phyloP scores from a whole-genome alignment of 2,888 invertebrate species.

The Melinaea menophilus region DNA sequence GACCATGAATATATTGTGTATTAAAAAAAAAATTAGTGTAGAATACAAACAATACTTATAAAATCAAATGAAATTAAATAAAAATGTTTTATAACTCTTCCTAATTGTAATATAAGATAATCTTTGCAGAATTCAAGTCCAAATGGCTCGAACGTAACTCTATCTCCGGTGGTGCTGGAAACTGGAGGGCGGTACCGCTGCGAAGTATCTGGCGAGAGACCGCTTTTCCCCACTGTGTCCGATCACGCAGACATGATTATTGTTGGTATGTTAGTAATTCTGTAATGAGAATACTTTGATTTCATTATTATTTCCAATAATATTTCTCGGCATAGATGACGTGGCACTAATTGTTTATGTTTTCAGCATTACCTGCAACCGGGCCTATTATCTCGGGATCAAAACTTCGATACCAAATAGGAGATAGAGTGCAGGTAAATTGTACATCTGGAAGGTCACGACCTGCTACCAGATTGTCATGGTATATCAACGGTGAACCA shows the following conservation, averaged over 20 bases:
- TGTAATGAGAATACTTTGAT: too few relatives aligned
- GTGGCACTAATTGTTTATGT: too few relatives aligned
- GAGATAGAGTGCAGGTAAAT: slow-evolving; percentile 89
- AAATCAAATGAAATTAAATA: too few relatives aligned
- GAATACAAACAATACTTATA: too few relatives aligned
- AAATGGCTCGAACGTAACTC: slow-evolving; percentile 80
- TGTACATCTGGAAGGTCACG: slow-evolving; percentile 90
- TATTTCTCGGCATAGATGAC: too few relatives aligned
- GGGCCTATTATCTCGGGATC: slow-evolving; percentile 91
- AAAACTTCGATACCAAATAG: slow-evolving; percentile 87
- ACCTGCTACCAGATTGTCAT: slow-evolving; percentile 88
- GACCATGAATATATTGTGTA: too few relatives aligned
- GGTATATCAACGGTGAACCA: slow-evolving; percentile 92
- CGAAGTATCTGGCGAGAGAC: slow-evolving; percentile 87
- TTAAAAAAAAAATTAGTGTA: too few relatives aligned
- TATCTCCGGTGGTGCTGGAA: slow-evolving; percentile 82
- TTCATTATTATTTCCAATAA: too few relatives aligned
- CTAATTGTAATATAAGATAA: not conserved
- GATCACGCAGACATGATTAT: slow-evolving; percentile 86
- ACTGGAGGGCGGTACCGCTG: slow-evolving; percentile 86
- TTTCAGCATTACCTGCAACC: slow-evolving; percentile 85
- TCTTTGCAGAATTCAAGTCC: slow-evolving; percentile 78
- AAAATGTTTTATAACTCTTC: not conserved
- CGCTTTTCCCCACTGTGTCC: slow-evolving; percentile 86
- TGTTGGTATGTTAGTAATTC: slow-evolving; percentile 77